Base-by-base conservation (phyloP, 37 sponge, comb jelly and placozoan species). In the Halisarca cf. caerulea region DNA sequence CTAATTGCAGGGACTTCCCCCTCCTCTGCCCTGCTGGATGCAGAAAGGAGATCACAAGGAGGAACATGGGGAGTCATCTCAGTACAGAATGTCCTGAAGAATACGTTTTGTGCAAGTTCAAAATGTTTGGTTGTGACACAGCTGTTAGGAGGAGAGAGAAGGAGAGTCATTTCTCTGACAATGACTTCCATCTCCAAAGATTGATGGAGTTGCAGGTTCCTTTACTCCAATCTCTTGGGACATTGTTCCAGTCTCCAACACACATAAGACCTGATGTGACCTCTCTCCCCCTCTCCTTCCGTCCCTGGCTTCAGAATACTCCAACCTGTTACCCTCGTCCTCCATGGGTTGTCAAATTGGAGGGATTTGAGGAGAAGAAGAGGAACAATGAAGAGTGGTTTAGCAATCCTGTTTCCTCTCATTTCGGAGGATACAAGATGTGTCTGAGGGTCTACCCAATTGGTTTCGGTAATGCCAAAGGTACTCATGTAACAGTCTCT, bases 401-500 rank as follows among this genome's bases (percentile, higher is more conserved):
- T 27, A 72, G 79, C 30, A 40, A 66, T 43, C 81, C 83, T 7
- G 75, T 88, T 69, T 82, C 72, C 77, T 33, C 82, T 20, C 37
- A 32, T 17, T 69, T 69, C 34, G 23, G 66, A 27, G 88, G 88
- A 24, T 88, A 88, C 80, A 57, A 78, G 58, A 69, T 88, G 83
- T n/a, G 83, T 38, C 78, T 88, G 27, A 74, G 32, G 0, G 53
- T 88, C 23, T 74, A 88, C 36, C 70, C 74, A 4, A 88, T 83
- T 83, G 88, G 88, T 3, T 42, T 44, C 17, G 70, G 70, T 0
- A 54, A 20, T 1, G 88, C 84, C 0, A 82, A 66, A 78, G 83
- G 83, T 3, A 88, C 84, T 27, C 88, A 88, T 40, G 53, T 88
- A n/a, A 66, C 88, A 15, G 58, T 88, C 3, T 83, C 34, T 66